A percentile compares a stretch with the other conserved stretches of the same genome.
Conservation (phyloP, 2,888 invertebrate species). For the Andrena flavipes region DNA sequence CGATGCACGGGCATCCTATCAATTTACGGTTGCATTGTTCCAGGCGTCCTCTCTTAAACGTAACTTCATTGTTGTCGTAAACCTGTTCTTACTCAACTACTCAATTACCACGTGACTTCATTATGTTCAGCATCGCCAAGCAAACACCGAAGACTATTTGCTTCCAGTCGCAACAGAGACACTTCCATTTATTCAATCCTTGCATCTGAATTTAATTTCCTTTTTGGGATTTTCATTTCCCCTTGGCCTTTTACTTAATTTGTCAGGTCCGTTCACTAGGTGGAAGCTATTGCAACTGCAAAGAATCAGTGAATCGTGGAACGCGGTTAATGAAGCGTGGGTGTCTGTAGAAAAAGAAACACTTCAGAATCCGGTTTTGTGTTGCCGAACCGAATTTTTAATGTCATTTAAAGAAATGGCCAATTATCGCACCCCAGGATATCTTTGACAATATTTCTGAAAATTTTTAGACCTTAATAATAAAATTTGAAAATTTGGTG, state of each 20-base stretch:
- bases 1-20: conserved; percentile 35
- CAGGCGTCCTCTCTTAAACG: conserved; percentile 32
- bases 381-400: no score
- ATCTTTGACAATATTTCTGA: no score
- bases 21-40: conserved; percentile 44
- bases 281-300: no score
- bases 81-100: conserved; percentile 34
- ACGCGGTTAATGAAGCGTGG: no score
- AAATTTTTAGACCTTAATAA: no score
- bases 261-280: no score
- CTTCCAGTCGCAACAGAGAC: neutral
- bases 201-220: neutral
- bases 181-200: neutral
- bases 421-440: no score
- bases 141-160: neutral
- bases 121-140: neutral
- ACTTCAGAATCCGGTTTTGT: no score
- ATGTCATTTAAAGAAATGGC: no score
- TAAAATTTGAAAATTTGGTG: no score
- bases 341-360: no score
- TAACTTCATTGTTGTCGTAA: conserved; percentile 26
- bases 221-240: neutral
- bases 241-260: neutral
- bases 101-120: conserved; percentile 31
- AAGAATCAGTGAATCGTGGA: no score